Conservation (phyloP, 2,797 vertebrate genomes). For the Pristis pectinata region DNA sequence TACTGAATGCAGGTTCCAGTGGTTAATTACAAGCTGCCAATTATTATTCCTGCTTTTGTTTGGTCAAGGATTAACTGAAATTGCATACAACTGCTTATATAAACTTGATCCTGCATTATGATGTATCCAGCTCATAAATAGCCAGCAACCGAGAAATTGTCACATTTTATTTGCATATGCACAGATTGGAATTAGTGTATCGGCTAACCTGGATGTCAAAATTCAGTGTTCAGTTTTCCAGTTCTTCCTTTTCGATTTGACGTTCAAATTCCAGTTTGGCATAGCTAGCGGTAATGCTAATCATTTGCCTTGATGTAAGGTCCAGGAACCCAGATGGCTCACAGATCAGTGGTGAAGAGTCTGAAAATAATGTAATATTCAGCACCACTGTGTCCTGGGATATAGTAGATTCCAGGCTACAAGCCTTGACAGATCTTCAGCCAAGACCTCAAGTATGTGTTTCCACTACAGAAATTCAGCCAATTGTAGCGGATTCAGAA, state of each 20-base stretch:
- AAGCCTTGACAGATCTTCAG: neutral
- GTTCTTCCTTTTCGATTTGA: neutral
- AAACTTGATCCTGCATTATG: neutral
- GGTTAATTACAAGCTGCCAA: neutral
- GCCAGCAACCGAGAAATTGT: neutral
- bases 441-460: constrained; percentile 21
- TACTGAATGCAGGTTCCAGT: neutral
- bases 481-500: constrained; percentile 24
- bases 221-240: constrained; percentile 1
- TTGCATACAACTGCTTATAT: neutral
- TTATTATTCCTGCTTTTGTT: neutral
- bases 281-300: constrained; percentile 12
- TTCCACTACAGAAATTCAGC: neutral
- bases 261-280: constrained; percentile 23
- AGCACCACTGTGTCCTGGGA: neutral
- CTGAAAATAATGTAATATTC: constrained; percentile 36
- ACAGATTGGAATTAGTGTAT: neutral
- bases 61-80: neutral
- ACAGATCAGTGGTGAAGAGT: constrained; percentile 26
- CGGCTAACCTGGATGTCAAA: neutral
- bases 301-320: constrained; percentile 34
- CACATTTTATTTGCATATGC: neutral
- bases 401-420: neutral
- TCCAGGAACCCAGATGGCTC: constrained; percentile 35
- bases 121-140: neutral